A percentile compares a stretch with the other conserved stretches of the same genome.
Conservation (phyloP, 2,113 vertebrate genomes). For the Delphinus delphis region DNA sequence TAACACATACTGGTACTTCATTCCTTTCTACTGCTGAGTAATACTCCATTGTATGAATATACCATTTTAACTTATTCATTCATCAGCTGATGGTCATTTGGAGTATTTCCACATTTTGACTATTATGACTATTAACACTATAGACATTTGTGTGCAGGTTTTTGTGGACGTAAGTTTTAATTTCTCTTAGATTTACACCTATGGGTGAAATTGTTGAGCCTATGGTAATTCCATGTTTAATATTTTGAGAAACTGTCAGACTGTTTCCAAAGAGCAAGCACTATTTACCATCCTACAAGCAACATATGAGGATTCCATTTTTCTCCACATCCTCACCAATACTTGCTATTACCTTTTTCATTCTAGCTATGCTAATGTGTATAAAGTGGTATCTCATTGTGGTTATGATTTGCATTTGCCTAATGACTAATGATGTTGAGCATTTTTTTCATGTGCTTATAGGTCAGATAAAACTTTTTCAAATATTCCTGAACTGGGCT, state of each 20-base stretch:
- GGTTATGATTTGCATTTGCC: neutral
- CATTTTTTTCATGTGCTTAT: neutral
- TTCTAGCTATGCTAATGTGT: neutral
- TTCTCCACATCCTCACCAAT: neutral
- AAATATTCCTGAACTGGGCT: neutral
- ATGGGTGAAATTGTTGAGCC: too few species aligned
- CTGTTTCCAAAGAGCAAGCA: neutral
- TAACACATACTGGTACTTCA: neutral
- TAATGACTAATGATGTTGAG: neutral
- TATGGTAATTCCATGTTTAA: too few species aligned
- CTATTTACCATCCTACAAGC: neutral
- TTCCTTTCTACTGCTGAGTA: neutral
- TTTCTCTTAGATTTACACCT: neutral
- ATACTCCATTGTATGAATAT: rapidly evolving
- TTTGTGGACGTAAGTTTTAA: neutral
- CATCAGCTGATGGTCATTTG: too few species aligned
- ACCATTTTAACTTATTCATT: neutral
- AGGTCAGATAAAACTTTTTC: too few species aligned
- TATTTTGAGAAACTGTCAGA: neutral
- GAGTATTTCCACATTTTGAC: neutral
- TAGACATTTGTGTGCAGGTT: neutral
- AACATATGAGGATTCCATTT: neutral
- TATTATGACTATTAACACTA: neutral
- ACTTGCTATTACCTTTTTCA: neutral
- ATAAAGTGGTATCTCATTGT: neutral